Evolutionary conservation across 1,140 invertebrate species (phyloP).

Genomic region (Grapholita molesta): DNA sequence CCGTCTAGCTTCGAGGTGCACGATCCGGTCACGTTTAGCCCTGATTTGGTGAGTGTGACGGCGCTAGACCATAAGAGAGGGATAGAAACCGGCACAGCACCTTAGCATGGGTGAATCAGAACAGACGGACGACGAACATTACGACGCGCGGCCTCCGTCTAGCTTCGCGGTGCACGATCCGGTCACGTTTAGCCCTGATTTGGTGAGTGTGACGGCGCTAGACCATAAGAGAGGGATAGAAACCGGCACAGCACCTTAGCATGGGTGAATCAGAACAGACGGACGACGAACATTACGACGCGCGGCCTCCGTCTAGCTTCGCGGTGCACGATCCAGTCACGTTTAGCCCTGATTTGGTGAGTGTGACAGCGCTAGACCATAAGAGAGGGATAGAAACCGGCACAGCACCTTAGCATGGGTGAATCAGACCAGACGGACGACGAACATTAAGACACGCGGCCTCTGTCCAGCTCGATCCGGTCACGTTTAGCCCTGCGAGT

Average conservation of each 20-base stretch:
- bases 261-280: neutral
- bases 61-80: neutral
- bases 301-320: neutral
- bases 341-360: no score
- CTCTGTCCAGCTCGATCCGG: conserved; percentile 5
- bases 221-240: neutral
- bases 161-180: neutral
- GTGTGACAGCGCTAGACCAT: neutral
- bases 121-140: neutral
- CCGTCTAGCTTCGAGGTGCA: conserved; percentile 55
- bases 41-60: conserved; percentile 51
- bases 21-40: conserved; percentile 55
- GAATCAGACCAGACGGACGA: no score
- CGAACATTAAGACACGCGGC: neutral
- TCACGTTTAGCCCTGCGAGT: neutral
- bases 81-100: conserved; percentile 24
- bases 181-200: neutral
- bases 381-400: no score
- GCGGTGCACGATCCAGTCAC: neutral
- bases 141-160: neutral
- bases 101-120: conserved; percentile 20
- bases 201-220: neutral
- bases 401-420: no score
- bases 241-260: conserved; percentile 31
- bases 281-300: neutral